These are phyloP conservation scores for Idaea dimidiata DNA, from an alignment of 2,888 invertebrate genomes.

Conservation along the genomic window DNA sequence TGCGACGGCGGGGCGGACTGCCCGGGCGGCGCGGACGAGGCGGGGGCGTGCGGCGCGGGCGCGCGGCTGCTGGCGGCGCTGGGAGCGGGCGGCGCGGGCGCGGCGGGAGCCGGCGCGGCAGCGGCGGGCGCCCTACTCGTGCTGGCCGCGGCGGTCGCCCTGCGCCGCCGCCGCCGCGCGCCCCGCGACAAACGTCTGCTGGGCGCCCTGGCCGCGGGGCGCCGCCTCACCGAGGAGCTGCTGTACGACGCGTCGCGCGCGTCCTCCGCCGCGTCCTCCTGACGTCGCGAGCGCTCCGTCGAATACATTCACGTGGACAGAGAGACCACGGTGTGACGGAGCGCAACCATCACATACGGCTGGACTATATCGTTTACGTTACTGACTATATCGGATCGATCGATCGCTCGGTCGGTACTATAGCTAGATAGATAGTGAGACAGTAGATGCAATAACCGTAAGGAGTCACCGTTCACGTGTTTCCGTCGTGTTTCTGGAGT, in stretches of 20 bases:
- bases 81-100: conserved; percentile 85
- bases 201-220: conserved; percentile 81
- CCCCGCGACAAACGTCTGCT: conserved; percentile 82
- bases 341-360: not conserved
- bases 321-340: conserved; percentile 93
- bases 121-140: conserved; percentile 74
- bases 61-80: conserved; percentile 69
- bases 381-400: no score
- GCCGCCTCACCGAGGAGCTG: conserved; percentile 86
- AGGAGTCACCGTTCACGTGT: not conserved
- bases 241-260: conserved; percentile 82
- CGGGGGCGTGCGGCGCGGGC: conserved; percentile 82
- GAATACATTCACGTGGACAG: conserved; percentile 96
- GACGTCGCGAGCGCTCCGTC: conserved; percentile 94
- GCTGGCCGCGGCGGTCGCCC: conserved; percentile 71
- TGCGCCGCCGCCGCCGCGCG: conserved; percentile 75
- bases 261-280: conserved; percentile 84
- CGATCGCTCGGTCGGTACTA: no score
- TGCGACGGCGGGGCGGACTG: conserved; percentile 83
- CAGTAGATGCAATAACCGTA: not conserved
- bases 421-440: not conserved
- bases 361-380: not conserved
- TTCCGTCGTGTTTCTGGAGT: conserved; percentile 17
- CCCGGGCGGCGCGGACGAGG: conserved; percentile 72
- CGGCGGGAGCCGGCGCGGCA: conserved; percentile 68